These are phyloP conservation scores for Gymnogyps californianus DNA, from an alignment of 2,113 vertebrate genomes.

Conservation along the genomic window DNA sequence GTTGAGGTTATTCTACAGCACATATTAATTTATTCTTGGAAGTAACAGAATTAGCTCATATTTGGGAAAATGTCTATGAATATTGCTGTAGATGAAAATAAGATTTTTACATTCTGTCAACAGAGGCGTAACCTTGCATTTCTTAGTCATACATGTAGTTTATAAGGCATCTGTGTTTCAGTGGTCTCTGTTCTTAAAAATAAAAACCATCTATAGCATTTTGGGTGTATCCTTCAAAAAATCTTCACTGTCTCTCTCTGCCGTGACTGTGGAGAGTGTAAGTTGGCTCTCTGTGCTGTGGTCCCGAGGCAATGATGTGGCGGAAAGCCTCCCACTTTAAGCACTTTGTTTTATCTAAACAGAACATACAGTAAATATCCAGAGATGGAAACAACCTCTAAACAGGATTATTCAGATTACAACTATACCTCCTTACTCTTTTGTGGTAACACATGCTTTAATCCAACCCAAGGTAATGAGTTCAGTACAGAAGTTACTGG, in stretches of 20 bases:
- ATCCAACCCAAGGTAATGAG: not conserved
- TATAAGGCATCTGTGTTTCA: not conserved
- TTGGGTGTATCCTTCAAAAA: not conserved
- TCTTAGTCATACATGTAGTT: not conserved
- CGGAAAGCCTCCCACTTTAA: not conserved
- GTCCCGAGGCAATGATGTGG: not conserved
- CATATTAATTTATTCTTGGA: not conserved
- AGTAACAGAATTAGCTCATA: not conserved
- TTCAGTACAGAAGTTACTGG: not conserved
- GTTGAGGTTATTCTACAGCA: not conserved
- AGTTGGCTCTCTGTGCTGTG: not conserved
- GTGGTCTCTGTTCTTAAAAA: not conserved
- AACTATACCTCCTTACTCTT: not conserved
- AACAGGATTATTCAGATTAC: not conserved
- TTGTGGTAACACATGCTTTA: not conserved
- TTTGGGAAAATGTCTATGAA: not conserved
- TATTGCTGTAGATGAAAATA: not conserved
- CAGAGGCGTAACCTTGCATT: not conserved
- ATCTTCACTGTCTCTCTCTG: not conserved
- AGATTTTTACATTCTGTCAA: not conserved
- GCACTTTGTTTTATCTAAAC: not conserved
- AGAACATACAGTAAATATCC: not conserved
- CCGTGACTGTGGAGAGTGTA: not conserved
- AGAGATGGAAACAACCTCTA: not conserved
- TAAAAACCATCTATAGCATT: not conserved